Evolutionary conservation across 2,888 invertebrate species (phyloP).

Genomic region (Xylota sylvarum): DNA sequence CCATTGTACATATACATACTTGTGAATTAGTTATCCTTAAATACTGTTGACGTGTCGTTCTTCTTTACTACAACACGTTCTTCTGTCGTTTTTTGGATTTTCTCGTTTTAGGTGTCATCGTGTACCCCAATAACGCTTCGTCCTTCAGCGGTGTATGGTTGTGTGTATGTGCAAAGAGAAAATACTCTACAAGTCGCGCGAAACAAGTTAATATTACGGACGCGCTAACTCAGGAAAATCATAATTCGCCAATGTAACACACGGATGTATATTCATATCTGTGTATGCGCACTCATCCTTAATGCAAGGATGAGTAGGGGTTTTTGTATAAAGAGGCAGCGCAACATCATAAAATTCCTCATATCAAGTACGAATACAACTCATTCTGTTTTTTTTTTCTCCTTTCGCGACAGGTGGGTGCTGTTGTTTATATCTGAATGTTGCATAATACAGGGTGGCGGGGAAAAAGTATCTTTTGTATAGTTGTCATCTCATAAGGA

Average conservation of each 20-base stretch:
- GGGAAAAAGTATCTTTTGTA: neutral
- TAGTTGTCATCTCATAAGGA: no score
- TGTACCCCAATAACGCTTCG: slow-evolving; percentile 13
- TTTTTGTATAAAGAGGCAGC: slow-evolving; percentile 31
- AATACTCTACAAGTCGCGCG: slow-evolving; percentile 43
- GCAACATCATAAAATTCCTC: slow-evolving; percentile 40
- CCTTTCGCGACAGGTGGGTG: slow-evolving; percentile 53
- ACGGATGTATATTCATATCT: slow-evolving; percentile 25
- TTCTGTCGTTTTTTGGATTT: slow-evolving; percentile 24
- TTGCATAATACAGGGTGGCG: slow-evolving; percentile 26
- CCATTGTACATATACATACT: slow-evolving; percentile 32
- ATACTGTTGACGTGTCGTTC: slow-evolving; percentile 62
- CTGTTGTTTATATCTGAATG: slow-evolving; percentile 14
- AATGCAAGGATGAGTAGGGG: neutral
- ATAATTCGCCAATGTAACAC: slow-evolving; percentile 51
- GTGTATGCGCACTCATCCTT: slow-evolving; percentile 5
- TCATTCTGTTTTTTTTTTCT: slow-evolving; percentile 6
- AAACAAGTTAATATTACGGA: slow-evolving; percentile 56
- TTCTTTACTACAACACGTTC: slow-evolving; percentile 42
- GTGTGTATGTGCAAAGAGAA: slow-evolving; percentile 1
- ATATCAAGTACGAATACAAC: slow-evolving; percentile 49
- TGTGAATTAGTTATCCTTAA: slow-evolving; percentile 67
- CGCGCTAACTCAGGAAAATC: slow-evolving; percentile 47
- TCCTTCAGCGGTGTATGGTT: neutral
- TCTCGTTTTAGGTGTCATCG: slow-evolving; percentile 42